These are phyloP conservation scores for Pseudorectes ferrugineus DNA, from an alignment of 2,113 vertebrate species.

Conservation along the genomic window DNA sequence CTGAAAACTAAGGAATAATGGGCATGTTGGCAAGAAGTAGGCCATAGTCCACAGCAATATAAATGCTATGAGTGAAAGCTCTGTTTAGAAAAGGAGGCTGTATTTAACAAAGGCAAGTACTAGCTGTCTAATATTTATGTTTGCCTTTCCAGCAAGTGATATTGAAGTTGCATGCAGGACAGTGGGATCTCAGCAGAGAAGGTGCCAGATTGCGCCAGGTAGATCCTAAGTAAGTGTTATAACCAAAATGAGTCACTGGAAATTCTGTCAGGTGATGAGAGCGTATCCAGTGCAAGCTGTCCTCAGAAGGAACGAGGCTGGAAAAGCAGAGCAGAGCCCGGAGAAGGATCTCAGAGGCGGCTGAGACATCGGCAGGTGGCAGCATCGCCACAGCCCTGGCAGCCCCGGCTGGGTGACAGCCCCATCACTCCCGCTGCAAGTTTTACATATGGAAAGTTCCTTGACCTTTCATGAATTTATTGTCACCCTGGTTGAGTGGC, in stretches of 20 bases:
- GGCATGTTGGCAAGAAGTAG: rapidly evolving
- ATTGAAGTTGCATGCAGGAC: rapidly evolving
- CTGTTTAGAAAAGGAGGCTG: background rate
- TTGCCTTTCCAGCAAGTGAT: background rate
- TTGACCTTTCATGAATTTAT: conserved; percentile 74
- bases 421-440: background rate
- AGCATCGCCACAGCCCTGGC: conserved; percentile 73
- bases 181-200: background rate
- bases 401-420: background rate
- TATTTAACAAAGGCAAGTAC: background rate
- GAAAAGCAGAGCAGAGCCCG: rapidly evolving
- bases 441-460: conserved; percentile 67
- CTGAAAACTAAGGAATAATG: background rate
- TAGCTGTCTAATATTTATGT: too few species aligned
- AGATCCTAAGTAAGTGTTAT: background rate
- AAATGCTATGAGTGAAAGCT: background rate
- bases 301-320: rapidly evolving
- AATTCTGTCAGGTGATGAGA: background rate
- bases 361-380: conserved; percentile 75
- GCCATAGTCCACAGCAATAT: rapidly evolving
- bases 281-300: rapidly evolving
- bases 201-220: background rate
- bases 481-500: conserved; percentile 74
- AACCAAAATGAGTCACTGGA: background rate
- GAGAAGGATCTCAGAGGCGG: rapidly evolving